phyloP scores from a whole-genome alignment of 2,797 vertebrate genomes.

The Centropyge bicolor region DNA sequence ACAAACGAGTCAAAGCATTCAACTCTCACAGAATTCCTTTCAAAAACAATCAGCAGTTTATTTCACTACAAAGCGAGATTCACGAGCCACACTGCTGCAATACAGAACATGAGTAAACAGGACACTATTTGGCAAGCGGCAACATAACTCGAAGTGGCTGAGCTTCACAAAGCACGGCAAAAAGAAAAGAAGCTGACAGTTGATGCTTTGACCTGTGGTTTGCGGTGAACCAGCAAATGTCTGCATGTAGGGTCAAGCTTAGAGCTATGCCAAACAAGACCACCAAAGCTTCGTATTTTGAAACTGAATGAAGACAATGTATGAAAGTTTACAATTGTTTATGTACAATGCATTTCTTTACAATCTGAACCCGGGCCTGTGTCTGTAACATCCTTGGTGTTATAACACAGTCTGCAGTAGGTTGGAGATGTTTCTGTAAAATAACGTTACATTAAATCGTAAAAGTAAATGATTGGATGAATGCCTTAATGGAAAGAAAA shows the following conservation, averaged over 20 bases:
- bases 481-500: constrained; percentile 7
- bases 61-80: constrained; percentile 12
- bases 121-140: constrained; percentile 9
- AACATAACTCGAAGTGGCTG: constrained; percentile 5
- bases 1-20: constrained; percentile 1
- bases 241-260: constrained; percentile 2
- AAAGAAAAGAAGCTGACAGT: constrained; percentile 15
- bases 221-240: constrained; percentile 18
- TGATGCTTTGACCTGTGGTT: constrained; percentile 23
- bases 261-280: not conserved
- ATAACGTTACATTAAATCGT: constrained; percentile 11
- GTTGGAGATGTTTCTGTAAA: not conserved
- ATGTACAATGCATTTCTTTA: not conserved
- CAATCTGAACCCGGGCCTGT: constrained; percentile 3
- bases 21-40: not conserved
- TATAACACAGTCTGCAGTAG: not conserved
- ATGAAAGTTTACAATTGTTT: constrained; percentile 4
- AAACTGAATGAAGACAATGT: constrained; percentile 21
- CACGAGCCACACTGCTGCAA: constrained; percentile 7
- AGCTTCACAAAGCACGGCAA: constrained; percentile 1
- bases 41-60: constrained; percentile 6
- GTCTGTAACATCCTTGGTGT: not conserved
- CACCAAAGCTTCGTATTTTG: constrained; percentile 16
- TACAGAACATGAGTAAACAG: constrained; percentile 8
- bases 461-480: constrained; percentile 26